Evolutionary conservation across 2,888 invertebrate genomes (phyloP), one percentile per base, ranked within the genome.

Genomic region (Amaurobius ferox): DNA sequence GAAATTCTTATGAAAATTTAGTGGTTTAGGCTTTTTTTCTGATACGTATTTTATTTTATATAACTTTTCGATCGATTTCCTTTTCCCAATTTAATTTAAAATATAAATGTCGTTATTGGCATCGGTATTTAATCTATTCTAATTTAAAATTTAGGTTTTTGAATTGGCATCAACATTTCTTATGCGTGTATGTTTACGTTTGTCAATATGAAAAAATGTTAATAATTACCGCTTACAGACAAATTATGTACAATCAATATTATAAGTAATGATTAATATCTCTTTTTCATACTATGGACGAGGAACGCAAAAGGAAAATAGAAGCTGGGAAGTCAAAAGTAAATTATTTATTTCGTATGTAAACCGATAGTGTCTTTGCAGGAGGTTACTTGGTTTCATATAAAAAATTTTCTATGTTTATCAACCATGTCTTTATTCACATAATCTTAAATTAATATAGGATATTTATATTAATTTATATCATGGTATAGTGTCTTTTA

Each of bases 281-380:
- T 55, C 23, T 23, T 1, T 55, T 23, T 55, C 29, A 70, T 23
- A 40, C 6, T 29, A 81, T 74, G 76, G 78, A 77, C 16, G 78
- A 85, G 28, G 83, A 83, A 32, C 64, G 77, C 44, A 61, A 35
- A 35, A 85, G 62, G 44, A 85, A 85, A 67, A 78, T 85, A n/a
- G 77, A 85, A 67, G 85, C 77, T n/a, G 85, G 85, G 32, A 78
- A 61, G 19, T 16, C 28, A 66, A 77, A 78, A 73, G 85, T 85
- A 78, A 70, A 11, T 32, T 0, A n/a, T 44, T 19, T 29, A 0
- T 66, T 0, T n/a, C 39, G 23, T 67, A 67, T 55, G 55, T 55
- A 55, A 55, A 55, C 55, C 16, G 55, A 55, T 55, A 55, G 19
- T 55, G 55, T 55, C 55, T n/a, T n/a, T 55, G 55, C 55, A 23